Evolutionary conservation across 2,888 invertebrate genomes (phyloP).

Genomic region (Smittia aterrima): DNA sequence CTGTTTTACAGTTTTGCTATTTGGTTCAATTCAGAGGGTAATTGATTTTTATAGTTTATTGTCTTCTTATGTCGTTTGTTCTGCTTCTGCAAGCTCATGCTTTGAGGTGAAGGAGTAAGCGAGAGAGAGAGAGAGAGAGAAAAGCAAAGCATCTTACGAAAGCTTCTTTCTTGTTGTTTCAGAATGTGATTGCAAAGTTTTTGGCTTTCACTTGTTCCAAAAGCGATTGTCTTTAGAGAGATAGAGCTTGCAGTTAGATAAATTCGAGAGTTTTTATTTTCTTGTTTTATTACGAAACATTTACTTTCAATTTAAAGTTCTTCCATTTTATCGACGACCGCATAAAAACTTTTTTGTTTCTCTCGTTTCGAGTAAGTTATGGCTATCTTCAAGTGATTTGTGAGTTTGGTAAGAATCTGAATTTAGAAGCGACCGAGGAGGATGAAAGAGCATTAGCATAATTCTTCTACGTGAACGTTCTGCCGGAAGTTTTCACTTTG

Average conservation of each 20-base stretch:
- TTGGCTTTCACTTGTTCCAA: neutral
- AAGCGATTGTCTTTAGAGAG: neutral
- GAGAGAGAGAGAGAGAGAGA: neutral
- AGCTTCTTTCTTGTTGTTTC: neutral
- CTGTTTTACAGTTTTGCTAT: conserved; percentile 9
- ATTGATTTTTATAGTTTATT: conserved; percentile 38
- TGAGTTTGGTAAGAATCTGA: neutral
- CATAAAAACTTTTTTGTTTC: neutral
- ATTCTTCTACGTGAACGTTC: too few relatives aligned
- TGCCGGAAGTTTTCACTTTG: neutral
- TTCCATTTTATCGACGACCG: neutral
- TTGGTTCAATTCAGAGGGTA: conserved; percentile 27
- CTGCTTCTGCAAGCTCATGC: neutral
- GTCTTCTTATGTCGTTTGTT: conserved; percentile 22
- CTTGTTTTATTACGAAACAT: neutral
- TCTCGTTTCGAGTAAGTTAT: conserved; percentile 7
- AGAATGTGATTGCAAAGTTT: conserved; percentile 10
- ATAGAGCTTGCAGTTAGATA: neutral
- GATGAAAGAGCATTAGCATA: conserved; percentile 23
- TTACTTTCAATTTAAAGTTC: neutral
- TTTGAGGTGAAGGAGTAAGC: neutral
- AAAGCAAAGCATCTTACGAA: neutral
- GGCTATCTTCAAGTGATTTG: conserved; percentile 4
- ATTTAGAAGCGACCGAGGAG: neutral
- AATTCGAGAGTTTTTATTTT: neutral